These are phyloP conservation scores for Paguma larvata DNA, from an alignment of 2,797 vertebrate species.

Conservation along the genomic window DNA sequence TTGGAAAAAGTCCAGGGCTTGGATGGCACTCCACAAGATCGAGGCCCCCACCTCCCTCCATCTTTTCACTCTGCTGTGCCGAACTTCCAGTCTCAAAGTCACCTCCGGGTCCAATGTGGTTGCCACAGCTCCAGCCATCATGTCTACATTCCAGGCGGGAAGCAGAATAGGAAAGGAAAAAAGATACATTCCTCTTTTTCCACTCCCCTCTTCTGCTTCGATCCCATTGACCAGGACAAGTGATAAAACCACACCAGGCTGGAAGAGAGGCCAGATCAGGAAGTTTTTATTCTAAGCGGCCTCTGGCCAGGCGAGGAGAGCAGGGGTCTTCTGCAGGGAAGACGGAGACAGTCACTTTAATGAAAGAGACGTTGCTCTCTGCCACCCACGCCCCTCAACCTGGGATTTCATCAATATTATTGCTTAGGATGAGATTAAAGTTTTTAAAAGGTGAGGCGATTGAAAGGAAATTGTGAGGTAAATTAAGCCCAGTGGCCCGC, in stretches of 20 bases:
- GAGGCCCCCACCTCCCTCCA: not conserved
- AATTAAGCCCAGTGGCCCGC: not conserved
- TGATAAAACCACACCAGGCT: not conserved
- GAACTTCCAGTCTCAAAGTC: not conserved
- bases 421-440: not conserved
- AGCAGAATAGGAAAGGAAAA: slow-evolving; percentile 11
- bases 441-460: not conserved
- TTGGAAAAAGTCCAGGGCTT: not conserved
- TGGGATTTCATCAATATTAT: not conserved
- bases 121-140: not conserved
- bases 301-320: not conserved
- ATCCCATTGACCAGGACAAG: not conserved
- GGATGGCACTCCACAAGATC: not conserved
- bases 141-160: not conserved
- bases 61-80: not conserved
- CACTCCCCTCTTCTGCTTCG: not conserved
- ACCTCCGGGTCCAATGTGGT: not conserved
- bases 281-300: not conserved
- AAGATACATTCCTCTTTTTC: not conserved
- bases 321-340: not conserved
- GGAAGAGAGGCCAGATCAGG: not conserved
- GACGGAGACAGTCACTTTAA: not conserved
- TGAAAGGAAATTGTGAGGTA: not conserved
- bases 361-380: not conserved
- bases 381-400: not conserved